These are phyloP conservation scores for Torymus auratus DNA, from an alignment of 2,888 invertebrate species.

Conservation along the genomic window DNA sequence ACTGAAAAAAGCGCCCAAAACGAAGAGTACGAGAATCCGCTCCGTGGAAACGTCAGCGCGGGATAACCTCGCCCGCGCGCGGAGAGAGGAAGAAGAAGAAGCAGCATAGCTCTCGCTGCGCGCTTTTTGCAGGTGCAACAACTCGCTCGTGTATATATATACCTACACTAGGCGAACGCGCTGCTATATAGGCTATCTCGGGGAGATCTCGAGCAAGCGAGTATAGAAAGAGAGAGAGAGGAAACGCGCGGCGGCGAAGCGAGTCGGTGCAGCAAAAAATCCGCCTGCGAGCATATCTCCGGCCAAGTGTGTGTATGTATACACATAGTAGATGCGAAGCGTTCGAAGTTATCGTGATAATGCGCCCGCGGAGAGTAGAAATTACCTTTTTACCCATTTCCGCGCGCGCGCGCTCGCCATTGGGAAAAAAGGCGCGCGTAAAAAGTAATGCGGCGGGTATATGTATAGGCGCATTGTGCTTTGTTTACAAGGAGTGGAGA, in stretches of 20 bases:
- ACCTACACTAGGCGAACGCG: not conserved
- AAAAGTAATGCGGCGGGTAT: not conserved
- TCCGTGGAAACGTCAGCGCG: too few relatives aligned
- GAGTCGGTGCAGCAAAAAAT: slow-evolving; percentile 32
- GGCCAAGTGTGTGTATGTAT: not conserved
- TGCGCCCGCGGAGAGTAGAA: slow-evolving; percentile 21
- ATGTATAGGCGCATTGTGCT: not conserved
- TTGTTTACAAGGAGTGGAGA: slow-evolving; percentile 12
- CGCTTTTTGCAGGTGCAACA: slow-evolving; percentile 64
- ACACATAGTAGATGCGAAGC: too few relatives aligned
- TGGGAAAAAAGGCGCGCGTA: not conserved
- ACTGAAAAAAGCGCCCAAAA: too few relatives aligned
- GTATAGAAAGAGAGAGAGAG: not conserved
- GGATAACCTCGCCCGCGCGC: too few relatives aligned
- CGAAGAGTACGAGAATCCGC: too few relatives aligned
- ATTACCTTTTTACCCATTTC: slow-evolving; percentile 49
- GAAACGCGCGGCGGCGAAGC: not conserved
- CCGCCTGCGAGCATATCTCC: slow-evolving; percentile 1
- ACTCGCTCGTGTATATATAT: slow-evolving; percentile 59
- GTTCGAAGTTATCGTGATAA: slow-evolving; percentile 29
- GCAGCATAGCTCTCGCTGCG: not conserved
- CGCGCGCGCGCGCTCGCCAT: slow-evolving; percentile 11
- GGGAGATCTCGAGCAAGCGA: slow-evolving; percentile 10
- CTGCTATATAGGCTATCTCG: slow-evolving; percentile 39
- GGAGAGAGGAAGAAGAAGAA: not conserved